phyloP scores from a whole-genome alignment of 2,888 invertebrate genomes.

The Trachelus troglodyta region DNA sequence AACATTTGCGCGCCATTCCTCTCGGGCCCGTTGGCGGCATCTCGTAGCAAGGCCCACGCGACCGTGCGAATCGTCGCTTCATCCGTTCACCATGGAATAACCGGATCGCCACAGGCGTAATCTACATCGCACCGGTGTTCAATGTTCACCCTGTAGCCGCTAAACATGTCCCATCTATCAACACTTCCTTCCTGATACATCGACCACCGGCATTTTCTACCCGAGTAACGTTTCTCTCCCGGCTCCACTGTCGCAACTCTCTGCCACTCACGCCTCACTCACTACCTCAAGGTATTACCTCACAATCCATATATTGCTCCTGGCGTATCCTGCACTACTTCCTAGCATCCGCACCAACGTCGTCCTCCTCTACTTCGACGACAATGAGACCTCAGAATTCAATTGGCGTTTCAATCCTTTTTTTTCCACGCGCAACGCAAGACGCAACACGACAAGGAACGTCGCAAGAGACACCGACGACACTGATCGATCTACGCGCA shows the following conservation, averaged over 20 bases:
- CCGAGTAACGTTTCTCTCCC: background rate
- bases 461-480: slow-evolving; percentile 2
- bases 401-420: background rate
- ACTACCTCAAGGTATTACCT: background rate
- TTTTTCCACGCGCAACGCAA: slow-evolving; percentile 3
- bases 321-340: background rate
- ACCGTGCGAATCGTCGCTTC: slow-evolving; percentile 51
- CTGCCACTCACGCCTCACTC: background rate
- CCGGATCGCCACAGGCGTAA: background rate
- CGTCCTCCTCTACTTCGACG: background rate
- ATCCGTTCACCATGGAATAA: slow-evolving; percentile 19
- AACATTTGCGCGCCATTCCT: slow-evolving; percentile 76
- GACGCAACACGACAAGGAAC: background rate
- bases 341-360: background rate
- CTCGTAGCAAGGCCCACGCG: slow-evolving; percentile 40
- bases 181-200: background rate
- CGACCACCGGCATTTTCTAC: background rate
- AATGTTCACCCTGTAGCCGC: background rate
- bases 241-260: background rate
- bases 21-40: slow-evolving; percentile 40
- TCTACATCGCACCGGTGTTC: background rate
- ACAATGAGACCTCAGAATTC: background rate
- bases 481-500: slow-evolving; percentile 7
- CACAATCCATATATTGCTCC: background rate
- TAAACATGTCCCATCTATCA: background rate